Base-by-base conservation (phyloP, 2,888 invertebrate species). In the Campoplex capitator region DNA sequence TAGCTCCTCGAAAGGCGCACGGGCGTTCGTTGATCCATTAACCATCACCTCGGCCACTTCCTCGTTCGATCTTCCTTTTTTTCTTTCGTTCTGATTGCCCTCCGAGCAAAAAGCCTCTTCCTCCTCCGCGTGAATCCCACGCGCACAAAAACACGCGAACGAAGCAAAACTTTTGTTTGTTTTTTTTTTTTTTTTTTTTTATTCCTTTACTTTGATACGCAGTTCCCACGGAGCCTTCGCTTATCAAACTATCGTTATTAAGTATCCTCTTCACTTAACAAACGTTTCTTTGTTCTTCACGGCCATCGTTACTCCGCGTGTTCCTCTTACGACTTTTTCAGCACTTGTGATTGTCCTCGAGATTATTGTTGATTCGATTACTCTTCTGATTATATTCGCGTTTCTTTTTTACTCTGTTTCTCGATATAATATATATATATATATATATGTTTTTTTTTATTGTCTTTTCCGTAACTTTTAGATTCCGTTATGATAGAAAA, bases 31-130 rank as follows among this genome's bases (percentile, higher is more conserved):
- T 88, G 88, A 83, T 86, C 89, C 89, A 89, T 90, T 86, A 89
- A 89, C 87, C 90, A 90, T 90, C 89, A 90, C 90, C 90, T 86
- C 84, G 85, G 86, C 85, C 78, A 83, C 82, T 82, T 85, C 45
- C 77, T 83, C 58, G 79, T 58, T 80, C 65, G 74, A 81, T 23
- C 67, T 81, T 58, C 83, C 62, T 62, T 83, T 56, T 68, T 75
- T 42, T 38, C 38, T 6, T 75, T 32, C 2, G 8, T 51, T 62
- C 8, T 3, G 16, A 32, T 48, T 45, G n/a, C 75, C 58, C 35
- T 23, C 23, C 32, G 58, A 9, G 35, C 76, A n/a, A 70, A 70
- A 58, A 58, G 4, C 16, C 58, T 54, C 23, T 23, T 23, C 23
- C 23, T 58, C 38, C 51, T 42, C 13, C 3, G 8, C 54, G 3